Conservation (phyloP, 2,797 vertebrate genomes). For the Capromys pilorides region DNA sequence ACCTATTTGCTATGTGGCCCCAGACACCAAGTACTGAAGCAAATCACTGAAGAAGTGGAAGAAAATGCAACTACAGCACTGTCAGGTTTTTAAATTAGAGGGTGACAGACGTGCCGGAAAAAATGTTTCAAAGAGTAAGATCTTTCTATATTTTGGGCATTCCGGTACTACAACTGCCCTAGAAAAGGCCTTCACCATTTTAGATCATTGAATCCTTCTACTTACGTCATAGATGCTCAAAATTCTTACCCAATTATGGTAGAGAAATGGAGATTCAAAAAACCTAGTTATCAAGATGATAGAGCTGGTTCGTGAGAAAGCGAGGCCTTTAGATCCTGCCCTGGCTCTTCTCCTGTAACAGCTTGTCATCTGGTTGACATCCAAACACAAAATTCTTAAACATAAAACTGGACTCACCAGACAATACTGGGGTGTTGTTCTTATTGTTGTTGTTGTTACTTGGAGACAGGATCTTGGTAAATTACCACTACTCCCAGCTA, state of each 20-base stretch:
- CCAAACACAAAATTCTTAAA: background rate
- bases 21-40: background rate
- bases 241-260: background rate
- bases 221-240: background rate
- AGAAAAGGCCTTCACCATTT: background rate
- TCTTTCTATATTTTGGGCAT: background rate
- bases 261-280: background rate
- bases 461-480: background rate
- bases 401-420: background rate
- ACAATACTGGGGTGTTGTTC: background rate
- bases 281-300: background rate
- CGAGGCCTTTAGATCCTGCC: too few species aligned
- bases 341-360: background rate
- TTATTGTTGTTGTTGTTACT: background rate
- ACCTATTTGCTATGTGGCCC: background rate
- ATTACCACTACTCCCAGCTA: background rate
- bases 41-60: background rate
- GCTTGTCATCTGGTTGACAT: too few species aligned
- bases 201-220: background rate
- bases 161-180: background rate
- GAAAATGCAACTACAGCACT: background rate
- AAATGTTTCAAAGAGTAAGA: background rate
- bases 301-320: too few species aligned
- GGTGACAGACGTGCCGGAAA: background rate
- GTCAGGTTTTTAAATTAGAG: background rate